phyloP scores from a whole-genome alignment of 2,113 vertebrate genomes.

The Ciconia boyciana region DNA sequence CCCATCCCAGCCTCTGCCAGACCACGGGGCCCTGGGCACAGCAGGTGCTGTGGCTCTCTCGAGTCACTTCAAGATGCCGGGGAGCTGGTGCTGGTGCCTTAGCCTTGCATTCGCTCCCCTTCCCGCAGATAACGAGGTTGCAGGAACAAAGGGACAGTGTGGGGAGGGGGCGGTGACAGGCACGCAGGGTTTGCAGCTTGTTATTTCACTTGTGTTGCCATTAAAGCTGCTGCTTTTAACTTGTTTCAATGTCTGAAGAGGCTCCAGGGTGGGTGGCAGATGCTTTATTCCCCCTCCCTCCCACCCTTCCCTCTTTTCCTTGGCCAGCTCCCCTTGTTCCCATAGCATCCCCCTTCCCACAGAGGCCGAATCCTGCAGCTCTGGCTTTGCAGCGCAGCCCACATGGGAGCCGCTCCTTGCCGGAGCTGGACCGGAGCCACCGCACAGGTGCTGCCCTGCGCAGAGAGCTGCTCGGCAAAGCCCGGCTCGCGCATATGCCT shows the following conservation, averaged over 20 bases:
- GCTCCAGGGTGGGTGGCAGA: conserved; percentile 37
- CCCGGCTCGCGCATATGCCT: accelerated
- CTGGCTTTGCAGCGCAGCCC: neutral
- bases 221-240: conserved; percentile 51
- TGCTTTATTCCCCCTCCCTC: conserved; percentile 27
- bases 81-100: neutral
- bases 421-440: neutral
- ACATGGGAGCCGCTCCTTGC: neutral
- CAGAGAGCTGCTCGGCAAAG: neutral
- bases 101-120: neutral
- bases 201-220: conserved; percentile 54
- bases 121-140: neutral
- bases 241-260: conserved; percentile 52
- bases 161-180: neutral
- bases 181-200: conserved; percentile 15
- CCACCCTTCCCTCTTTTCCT: conserved; percentile 1
- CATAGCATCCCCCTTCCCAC: neutral
- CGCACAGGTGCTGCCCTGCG: accelerated
- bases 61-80: accelerated
- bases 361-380: neutral
- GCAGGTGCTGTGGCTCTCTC: neutral
- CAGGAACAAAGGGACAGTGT: conserved; percentile 44
- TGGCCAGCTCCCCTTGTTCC: conserved; percentile 21
- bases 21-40: neutral
- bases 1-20: neutral